Percentiles rank a stretch among this genome's conserved stretches.
Conservation (phyloP, 2,113 vertebrate species). For the Willisornis vidua region DNA sequence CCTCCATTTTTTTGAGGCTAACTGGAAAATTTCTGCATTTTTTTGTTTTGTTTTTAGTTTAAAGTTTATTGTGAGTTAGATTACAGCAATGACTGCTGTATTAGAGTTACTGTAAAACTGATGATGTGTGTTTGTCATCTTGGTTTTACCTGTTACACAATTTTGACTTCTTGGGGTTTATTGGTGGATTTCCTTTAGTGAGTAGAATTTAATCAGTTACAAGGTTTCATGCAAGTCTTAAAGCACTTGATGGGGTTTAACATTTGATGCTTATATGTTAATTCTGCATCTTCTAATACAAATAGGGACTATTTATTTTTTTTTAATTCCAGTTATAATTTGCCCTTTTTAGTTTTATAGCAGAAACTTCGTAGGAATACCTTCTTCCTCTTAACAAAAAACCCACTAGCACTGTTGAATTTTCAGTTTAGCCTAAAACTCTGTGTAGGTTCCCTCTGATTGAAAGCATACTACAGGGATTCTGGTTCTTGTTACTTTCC, state of each 20-base stretch:
- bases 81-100: not conserved
- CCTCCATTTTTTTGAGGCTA: not conserved
- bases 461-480: not conserved
- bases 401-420: not conserved
- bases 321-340: not conserved
- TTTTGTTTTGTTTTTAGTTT: not conserved
- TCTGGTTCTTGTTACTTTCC: slow-evolving; percentile 59
- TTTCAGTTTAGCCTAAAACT: not conserved
- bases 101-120: not conserved
- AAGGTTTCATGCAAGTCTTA: not conserved
- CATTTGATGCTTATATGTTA: accelerated
- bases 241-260: not conserved
- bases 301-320: not conserved
- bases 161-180: not conserved
- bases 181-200: not conserved
- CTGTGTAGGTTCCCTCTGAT: not conserved
- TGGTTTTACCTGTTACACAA: not conserved
- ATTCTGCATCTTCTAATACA: not conserved
- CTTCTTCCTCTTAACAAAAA: not conserved
- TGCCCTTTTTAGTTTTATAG: not conserved
- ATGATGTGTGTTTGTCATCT: not conserved
- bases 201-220: not conserved
- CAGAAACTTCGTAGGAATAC: not conserved
- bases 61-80: not conserved
- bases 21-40: not conserved